Conservation (phyloP, 2,113 vertebrate genomes). For the Ageneiosus marmoratus region DNA sequence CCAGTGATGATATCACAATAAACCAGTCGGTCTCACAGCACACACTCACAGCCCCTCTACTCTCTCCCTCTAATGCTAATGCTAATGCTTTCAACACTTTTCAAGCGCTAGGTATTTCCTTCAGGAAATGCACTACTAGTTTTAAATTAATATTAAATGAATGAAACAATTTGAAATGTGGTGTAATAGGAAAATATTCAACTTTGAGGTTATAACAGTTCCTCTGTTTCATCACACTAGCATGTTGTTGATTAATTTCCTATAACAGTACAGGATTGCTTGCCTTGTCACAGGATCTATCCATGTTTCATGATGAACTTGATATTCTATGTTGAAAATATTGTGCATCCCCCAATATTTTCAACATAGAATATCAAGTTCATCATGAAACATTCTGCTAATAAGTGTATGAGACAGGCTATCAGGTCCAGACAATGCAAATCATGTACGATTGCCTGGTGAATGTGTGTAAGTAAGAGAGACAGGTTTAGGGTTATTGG, state of each 20-base stretch:
- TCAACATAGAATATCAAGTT: too few species aligned
- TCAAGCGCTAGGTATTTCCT: too few species aligned
- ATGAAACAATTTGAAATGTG: neutral
- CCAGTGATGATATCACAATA: too few species aligned
- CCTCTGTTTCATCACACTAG: neutral
- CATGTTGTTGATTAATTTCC: neutral
- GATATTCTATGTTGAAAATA: neutral
- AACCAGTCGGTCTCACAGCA: too few species aligned
- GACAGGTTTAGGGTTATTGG: too few species aligned
- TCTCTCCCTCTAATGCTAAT: too few species aligned
- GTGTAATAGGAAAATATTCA: neutral
- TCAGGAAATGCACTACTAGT: too few species aligned
- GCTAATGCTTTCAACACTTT: too few species aligned
- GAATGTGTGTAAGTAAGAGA: neutral
- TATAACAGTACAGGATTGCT: neutral
- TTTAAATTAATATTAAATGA: neutral
- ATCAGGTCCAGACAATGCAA: neutral
- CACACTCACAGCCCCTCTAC: too few species aligned
- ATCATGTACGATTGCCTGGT: neutral
- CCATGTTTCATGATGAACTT: neutral
- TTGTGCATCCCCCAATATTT: too few species aligned
- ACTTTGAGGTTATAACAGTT: neutral
- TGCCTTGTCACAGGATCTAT: neutral
- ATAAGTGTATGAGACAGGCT: neutral
- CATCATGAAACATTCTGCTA: too few species aligned